phyloP scores from a whole-genome alignment of 2,113 vertebrate species.

The Clarias magur region DNA sequence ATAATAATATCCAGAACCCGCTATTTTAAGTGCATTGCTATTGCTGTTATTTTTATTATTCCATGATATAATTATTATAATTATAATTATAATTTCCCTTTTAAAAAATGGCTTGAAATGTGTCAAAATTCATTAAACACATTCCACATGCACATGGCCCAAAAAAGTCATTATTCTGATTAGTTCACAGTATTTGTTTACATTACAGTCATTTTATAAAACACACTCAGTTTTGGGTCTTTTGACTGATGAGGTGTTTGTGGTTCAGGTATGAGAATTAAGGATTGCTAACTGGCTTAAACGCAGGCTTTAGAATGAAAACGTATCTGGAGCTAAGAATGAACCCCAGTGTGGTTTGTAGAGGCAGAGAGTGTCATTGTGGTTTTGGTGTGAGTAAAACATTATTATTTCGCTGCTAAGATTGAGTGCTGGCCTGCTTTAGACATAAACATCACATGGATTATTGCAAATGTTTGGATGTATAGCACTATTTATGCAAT shows the following conservation, averaged over 20 bases:
- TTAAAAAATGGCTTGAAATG: background rate
- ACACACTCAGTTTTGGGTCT: background rate
- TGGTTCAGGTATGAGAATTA: background rate
- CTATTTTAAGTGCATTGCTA: background rate
- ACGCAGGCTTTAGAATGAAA: background rate
- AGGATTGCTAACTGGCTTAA: background rate
- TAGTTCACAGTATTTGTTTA: background rate
- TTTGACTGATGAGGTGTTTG: background rate
- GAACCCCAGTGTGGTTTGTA: conserved; percentile 4
- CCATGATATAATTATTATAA: background rate
- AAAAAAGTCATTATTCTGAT: background rate
- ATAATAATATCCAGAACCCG: background rate
- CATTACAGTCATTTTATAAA: background rate
- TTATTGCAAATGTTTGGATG: background rate
- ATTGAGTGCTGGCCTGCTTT: background rate
- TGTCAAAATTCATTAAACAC: background rate
- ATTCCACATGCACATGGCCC: background rate
- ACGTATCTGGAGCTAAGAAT: background rate
- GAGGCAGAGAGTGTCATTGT: background rate
- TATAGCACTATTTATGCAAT: background rate
- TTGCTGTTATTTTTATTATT: background rate
- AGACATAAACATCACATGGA: background rate
- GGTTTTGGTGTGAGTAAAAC: conserved; percentile 1
- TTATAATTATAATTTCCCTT: background rate
- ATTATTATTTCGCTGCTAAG: background rate